Base-by-base conservation (phyloP, 2,888 invertebrate species). In the Cheilosia vernalis region DNA sequence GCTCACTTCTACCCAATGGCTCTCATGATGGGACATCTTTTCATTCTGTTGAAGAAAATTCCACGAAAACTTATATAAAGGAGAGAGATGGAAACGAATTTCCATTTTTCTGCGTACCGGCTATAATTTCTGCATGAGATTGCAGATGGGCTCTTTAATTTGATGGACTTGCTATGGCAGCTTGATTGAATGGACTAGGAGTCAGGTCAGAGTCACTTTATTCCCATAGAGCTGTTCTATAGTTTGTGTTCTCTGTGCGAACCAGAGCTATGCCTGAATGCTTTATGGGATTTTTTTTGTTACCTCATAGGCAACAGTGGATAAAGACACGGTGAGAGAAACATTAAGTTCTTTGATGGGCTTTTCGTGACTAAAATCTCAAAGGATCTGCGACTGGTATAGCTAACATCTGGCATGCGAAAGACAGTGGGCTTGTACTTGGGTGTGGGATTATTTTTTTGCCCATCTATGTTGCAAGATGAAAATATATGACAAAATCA, bases 271-370 rank as follows among this genome's bases (percentile, higher is more conserved):
- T 70, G 80, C 56, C 51, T 70, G 44, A 55, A 67, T 85, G 74
- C 76, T 66, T 66, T 51, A 72, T 79, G 64, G 42, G 61, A 37
- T 6, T 70, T 66, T 42, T 49, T 70, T 64, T 40, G 19, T 27
- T 47, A 42, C 42, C 21, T 47, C 15, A 44, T 76, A 70, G 78
- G 60, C 58, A 30, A 6, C 30, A 55, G 33, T 55, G 77, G 70
- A 84, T 80, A 53, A 80, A 84, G 84, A 84, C 80, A 84, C 74
- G 80, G 85, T 60, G 66, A 72, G 80, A 80, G 60, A 67, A 73
- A 72, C 81, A 86, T 86, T 86, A 86, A 86, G 77, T 86, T 86
- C 81, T 67, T 86, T 86, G 86, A 86, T 86, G 86, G 86, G 77
- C 72, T 81, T 78, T 86, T 73, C 86, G 86, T 86, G 86, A 86